phyloP scores from a whole-genome alignment of 2,113 vertebrate genomes.

The Cyprinodon brontotheroides region DNA sequence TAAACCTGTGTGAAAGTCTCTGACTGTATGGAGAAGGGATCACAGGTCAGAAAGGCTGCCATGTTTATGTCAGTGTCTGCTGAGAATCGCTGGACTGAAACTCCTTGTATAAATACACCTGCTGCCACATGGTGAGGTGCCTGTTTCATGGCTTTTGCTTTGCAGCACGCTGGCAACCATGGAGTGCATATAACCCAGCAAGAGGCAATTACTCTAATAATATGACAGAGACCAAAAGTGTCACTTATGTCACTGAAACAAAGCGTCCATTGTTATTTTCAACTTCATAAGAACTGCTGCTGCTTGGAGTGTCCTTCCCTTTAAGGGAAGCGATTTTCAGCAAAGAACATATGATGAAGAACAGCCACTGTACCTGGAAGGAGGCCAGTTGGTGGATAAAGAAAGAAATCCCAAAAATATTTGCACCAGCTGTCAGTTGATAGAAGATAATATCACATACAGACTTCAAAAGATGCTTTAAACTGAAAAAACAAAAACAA shows the following conservation, averaged over 20 bases:
- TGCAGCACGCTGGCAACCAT: background rate
- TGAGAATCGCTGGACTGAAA: slow-evolving; percentile 44
- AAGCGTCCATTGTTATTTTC: slow-evolving; percentile 37
- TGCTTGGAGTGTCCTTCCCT: slow-evolving; percentile 35
- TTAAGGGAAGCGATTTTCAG: slow-evolving; percentile 6
- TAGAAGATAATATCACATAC: slow-evolving; percentile 9
- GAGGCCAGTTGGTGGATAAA: background rate
- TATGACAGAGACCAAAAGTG: slow-evolving; percentile 20
- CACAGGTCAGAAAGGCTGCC: slow-evolving; percentile 51
- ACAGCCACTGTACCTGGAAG: slow-evolving; percentile 8
- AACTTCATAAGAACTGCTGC: slow-evolving; percentile 11
- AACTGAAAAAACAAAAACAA: background rate
- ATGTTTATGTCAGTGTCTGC: slow-evolving; percentile 55
- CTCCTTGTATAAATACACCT: slow-evolving; percentile 40
- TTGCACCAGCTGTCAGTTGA: background rate
- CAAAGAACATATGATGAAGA: slow-evolving; percentile 17
- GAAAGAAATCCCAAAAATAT: slow-evolving; percentile 13
- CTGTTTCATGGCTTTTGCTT: slow-evolving; percentile 17
- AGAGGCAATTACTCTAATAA: slow-evolving; percentile 36
- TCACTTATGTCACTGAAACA: slow-evolving; percentile 36
- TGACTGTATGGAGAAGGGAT: slow-evolving; percentile 20
- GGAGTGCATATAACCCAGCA: background rate
- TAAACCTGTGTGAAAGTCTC: slow-evolving; percentile 48
- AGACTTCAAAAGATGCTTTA: slow-evolving; percentile 13
- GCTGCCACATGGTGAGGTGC: slow-evolving; percentile 31